phyloP scores from a whole-genome alignment of 2,888 invertebrate genomes.

The Ceraclea dissimilis region DNA sequence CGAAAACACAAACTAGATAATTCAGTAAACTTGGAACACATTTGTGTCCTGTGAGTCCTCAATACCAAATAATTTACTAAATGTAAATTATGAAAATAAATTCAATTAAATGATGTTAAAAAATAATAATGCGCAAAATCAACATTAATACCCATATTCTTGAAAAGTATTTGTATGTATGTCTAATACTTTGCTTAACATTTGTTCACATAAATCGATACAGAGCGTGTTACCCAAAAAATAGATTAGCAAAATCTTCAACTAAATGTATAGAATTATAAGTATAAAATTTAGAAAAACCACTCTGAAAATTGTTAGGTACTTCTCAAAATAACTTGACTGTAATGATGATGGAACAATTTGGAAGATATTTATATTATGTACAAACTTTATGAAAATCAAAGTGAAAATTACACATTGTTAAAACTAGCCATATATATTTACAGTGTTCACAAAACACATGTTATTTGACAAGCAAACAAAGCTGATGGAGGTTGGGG shows the following conservation, averaged over 20 bases:
- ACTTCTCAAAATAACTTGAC: not conserved
- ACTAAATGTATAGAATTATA: not conserved
- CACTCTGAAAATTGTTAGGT: not conserved
- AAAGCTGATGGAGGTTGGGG: constrained; percentile 10
- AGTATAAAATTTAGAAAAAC: too few species aligned
- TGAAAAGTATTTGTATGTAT: not conserved
- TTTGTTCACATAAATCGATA: not conserved
- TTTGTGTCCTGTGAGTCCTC: too few species aligned
- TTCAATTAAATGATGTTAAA: too few species aligned
- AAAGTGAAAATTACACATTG: not conserved
- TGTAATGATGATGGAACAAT: not conserved
- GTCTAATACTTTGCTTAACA: not conserved
- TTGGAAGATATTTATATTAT: not conserved
- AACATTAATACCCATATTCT: too few species aligned
- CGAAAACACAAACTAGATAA: too few species aligned
- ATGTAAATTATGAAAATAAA: too few species aligned
- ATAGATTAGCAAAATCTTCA: not conserved
- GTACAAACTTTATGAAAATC: not conserved
- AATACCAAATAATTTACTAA: too few species aligned
- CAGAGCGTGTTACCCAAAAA: not conserved
- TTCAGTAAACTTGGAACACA: too few species aligned
- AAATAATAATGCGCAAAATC: too few species aligned
- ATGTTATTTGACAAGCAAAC: constrained; percentile 21
- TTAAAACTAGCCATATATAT: not conserved
- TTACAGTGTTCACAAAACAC: constrained; percentile 10